Percentiles rank a stretch among this genome's conserved stretches.
These are phyloP conservation scores for Nymphicus hollandicus DNA, from an alignment of 2,113 vertebrate species.

Conservation along the genomic window DNA sequence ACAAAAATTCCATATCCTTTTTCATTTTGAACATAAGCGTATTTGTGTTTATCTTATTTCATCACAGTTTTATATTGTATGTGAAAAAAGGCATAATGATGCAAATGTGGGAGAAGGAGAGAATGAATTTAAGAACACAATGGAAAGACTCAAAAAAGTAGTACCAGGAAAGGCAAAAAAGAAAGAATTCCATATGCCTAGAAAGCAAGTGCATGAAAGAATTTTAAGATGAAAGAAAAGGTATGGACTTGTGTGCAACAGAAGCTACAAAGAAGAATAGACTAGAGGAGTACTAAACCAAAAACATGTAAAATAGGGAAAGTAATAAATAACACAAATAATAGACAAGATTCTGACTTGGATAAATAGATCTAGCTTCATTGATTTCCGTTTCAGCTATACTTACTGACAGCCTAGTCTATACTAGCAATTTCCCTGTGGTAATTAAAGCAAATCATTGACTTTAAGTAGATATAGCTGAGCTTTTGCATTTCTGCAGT, in stretches of 20 bases:
- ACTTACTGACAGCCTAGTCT: neutral
- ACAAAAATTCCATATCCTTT: neutral
- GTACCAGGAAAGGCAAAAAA: neutral
- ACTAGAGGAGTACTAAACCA: neutral
- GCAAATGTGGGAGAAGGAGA: neutral
- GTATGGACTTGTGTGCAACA: neutral
- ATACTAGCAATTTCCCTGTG: neutral
- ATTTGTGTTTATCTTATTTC: slow-evolving; percentile 27
- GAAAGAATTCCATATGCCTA: neutral
- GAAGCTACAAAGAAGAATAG: neutral
- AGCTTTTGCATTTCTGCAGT: neutral
- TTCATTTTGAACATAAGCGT: neutral
- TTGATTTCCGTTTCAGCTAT: neutral
- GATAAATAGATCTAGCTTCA: neutral
- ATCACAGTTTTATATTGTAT: neutral
- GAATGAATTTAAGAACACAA: neutral
- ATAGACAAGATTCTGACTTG: neutral
- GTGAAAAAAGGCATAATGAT: neutral
- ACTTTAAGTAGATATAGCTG: neutral
- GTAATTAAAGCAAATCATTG: neutral
- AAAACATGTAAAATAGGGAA: neutral
- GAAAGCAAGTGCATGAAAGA: neutral
- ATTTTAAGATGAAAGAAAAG: neutral
- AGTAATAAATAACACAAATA: neutral
- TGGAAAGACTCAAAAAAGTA: neutral